Evolutionary conservation across 1,140 invertebrate species (phyloP).

Genomic region (Phymorhynchus buccinoides): DNA sequence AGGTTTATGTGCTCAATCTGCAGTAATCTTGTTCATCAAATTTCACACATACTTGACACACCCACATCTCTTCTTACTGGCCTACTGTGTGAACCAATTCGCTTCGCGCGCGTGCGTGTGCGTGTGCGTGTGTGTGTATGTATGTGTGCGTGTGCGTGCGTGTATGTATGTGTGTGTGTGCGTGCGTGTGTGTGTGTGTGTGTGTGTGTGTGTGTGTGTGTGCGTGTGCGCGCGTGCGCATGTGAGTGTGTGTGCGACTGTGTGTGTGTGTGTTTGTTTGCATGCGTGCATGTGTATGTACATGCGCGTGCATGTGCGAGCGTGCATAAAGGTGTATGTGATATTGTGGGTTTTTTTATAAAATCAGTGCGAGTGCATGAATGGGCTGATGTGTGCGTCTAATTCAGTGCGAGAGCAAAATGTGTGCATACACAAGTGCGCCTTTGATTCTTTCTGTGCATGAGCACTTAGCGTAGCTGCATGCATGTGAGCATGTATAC

Average conservation of each 20-base stretch:
- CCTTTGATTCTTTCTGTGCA: not conserved
- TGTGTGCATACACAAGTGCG: not conserved
- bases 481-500: not conserved
- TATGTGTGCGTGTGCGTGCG: no score
- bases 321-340: not conserved
- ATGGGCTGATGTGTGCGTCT: not conserved
- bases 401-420: no score
- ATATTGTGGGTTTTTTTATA: no score
- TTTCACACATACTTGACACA: no score
- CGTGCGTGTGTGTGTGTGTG: not conserved
- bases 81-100: no score
- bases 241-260: not conserved
- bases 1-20: no score
- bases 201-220: not conserved
- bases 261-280: not conserved
- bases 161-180: no score
- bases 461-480: no score
- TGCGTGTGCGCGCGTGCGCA: not conserved
- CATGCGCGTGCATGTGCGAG: not conserved
- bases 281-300: not conserved
- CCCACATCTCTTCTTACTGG: no score
- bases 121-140: no score
- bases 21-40: no score
- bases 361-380: not conserved
- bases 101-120: no score